phyloP scores from a whole-genome alignment of 2,888 invertebrate genomes.

The Tipula confusa region DNA sequence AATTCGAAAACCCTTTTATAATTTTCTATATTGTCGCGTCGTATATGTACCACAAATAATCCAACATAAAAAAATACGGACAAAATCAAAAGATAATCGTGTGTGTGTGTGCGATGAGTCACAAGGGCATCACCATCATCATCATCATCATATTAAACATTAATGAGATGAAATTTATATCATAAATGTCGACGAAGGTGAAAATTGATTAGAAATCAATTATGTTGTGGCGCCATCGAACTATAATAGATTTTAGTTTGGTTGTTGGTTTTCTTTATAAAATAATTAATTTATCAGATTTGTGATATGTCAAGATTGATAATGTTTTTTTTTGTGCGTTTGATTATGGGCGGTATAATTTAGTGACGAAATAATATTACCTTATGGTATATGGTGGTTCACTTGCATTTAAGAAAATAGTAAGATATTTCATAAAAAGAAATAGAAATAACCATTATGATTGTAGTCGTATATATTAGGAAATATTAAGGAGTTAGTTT shows the following conservation, averaged over 20 bases:
- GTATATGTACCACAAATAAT: not conserved
- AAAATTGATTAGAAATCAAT: constrained; percentile 20
- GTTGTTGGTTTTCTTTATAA: not conserved
- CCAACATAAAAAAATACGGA: not conserved
- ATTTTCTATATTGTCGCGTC: not conserved
- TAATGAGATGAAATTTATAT: constrained; percentile 21
- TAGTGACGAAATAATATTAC: not conserved
- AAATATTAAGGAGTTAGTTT: too few species aligned
- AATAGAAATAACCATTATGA: too few species aligned
- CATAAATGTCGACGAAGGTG: not conserved
- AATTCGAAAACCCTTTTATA: not conserved
- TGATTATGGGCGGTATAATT: not conserved
- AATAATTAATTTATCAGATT: constrained; percentile 3
- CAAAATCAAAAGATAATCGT: not conserved
- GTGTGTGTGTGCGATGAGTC: not conserved
- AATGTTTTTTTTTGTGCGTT: not conserved
- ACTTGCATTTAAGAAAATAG: too few species aligned
- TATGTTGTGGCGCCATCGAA: not conserved
- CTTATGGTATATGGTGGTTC: not conserved
- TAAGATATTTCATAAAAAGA: too few species aligned
- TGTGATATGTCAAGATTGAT: not conserved
- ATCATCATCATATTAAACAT: not conserved
- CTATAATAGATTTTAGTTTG: not conserved
- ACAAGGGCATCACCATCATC: not conserved
- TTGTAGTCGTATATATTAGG: too few species aligned